Evolutionary conservation across 1,140 invertebrate species (phyloP).

Genomic region (Drosophila malerkotliana): DNA sequence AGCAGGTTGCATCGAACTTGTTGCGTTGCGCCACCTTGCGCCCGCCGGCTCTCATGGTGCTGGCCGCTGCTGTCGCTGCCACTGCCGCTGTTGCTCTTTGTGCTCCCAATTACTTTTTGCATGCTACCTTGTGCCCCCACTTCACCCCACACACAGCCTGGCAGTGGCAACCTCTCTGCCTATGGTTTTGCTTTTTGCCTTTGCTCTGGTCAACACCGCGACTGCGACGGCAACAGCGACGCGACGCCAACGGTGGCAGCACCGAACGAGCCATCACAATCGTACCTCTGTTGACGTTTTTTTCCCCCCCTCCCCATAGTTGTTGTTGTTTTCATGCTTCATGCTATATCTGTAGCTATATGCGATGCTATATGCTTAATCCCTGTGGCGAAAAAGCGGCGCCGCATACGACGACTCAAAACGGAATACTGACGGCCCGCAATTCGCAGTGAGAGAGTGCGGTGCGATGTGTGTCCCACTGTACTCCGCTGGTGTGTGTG

Average conservation of each 20-base stretch:
- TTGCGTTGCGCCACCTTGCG: slow-evolving; percentile 74
- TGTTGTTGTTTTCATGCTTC: slow-evolving; percentile 51
- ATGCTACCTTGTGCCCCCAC: slow-evolving; percentile 78
- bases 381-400: slow-evolving; percentile 61
- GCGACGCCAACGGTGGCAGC: slow-evolving; percentile 11
- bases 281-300: slow-evolving; percentile 62
- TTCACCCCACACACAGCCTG: slow-evolving; percentile 60
- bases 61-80: slow-evolving; percentile 32
- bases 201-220: slow-evolving; percentile 44
- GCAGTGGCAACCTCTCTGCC: slow-evolving; percentile 28
- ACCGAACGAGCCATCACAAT: slow-evolving; percentile 44
- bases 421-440: slow-evolving; percentile 49
- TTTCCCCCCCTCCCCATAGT: slow-evolving; percentile 15
- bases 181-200: slow-evolving; percentile 39
- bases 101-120: slow-evolving; percentile 80
- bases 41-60: slow-evolving; percentile 25
- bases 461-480: slow-evolving; percentile 36
- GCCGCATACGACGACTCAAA: slow-evolving; percentile 30
- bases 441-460: slow-evolving; percentile 30
- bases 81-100: slow-evolving; percentile 65
- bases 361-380: slow-evolving; percentile 61
- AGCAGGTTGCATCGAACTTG: slow-evolving; percentile 79
- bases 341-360: slow-evolving; percentile 21
- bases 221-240: slow-evolving; percentile 1
- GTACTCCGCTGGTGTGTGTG: slow-evolving; percentile 23